Conservation (phyloP, 1,140 invertebrate species). For the Sitophilus oryzae region DNA sequence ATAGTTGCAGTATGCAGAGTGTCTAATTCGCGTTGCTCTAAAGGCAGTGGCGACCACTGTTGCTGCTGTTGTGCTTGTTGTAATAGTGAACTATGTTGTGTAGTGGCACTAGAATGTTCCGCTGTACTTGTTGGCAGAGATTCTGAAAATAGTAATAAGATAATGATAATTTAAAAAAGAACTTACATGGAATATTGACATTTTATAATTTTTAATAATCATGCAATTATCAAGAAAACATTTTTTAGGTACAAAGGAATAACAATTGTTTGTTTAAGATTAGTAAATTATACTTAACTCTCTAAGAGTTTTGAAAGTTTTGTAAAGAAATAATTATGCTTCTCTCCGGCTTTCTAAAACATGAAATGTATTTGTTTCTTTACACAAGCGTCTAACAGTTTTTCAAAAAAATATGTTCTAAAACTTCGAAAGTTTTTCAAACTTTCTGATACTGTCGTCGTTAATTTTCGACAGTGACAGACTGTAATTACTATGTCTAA, state of each 20-base stretch:
- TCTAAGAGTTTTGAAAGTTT: not conserved
- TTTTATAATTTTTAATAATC: no score
- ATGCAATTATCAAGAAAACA: no score
- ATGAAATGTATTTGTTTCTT: not conserved
- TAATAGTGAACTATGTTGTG: slow-evolving; percentile 39
- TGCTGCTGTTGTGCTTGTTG: slow-evolving; percentile 57
- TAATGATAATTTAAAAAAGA: not conserved
- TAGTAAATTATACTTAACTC: no score
- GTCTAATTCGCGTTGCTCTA: slow-evolving; percentile 75
- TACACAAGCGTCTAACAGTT: not conserved
- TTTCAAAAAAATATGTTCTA: not conserved
- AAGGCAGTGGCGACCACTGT: slow-evolving; percentile 67
- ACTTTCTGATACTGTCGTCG: slow-evolving; percentile 26
- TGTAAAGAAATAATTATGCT: no score
- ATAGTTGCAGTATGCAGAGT: slow-evolving; percentile 74
- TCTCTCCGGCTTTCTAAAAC: no score
- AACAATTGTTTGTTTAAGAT: no score
- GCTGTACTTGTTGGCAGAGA: slow-evolving; percentile 63
- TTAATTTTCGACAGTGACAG: slow-evolving; percentile 33
- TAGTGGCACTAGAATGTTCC: slow-evolving; percentile 55
- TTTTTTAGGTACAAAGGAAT: no score
- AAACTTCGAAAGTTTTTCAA: slow-evolving; percentile 20
- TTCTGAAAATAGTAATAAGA: slow-evolving; percentile 48
- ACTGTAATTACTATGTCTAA: slow-evolving; percentile 31
- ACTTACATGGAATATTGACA: not conserved